Percentiles rank a stretch among this genome's conserved stretches.
Conservation (phyloP, 2,797 vertebrate genomes). For the Enteromius fasciolatus region DNA sequence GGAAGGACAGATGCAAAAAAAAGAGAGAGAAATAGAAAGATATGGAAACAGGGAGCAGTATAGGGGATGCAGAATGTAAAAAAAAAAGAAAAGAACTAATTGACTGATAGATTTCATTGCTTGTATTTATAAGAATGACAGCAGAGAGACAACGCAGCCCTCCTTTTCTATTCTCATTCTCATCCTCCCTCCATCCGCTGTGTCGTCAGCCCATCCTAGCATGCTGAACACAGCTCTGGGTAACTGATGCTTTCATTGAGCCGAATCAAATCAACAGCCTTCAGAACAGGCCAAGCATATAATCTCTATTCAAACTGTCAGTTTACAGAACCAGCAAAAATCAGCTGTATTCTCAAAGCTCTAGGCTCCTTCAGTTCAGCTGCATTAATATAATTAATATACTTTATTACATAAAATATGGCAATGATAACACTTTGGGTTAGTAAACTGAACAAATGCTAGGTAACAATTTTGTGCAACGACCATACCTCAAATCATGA, state of each 20-base stretch:
- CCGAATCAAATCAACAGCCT: constrained; percentile 23
- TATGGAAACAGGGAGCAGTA: not conserved
- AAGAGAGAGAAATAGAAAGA: not conserved
- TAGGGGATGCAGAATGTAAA: not conserved
- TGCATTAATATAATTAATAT: not conserved
- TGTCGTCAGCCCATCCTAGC: constrained; percentile 10
- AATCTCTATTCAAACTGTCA: constrained; percentile 12
- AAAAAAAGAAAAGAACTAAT: not conserved
- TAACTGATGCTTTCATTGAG: constrained; percentile 24
- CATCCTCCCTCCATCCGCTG: not conserved
- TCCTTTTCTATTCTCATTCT: constrained; percentile 12
- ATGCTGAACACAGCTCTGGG: constrained; percentile 27
- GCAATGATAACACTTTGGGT: not conserved
- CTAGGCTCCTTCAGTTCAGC: not conserved
- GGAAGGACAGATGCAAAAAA: not conserved
- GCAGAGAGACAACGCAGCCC: not conserved
- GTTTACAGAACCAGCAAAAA: constrained; percentile 3
- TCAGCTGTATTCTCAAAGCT: not conserved
- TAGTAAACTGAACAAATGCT: not conserved
- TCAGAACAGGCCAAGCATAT: constrained; percentile 15
- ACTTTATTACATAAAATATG: not conserved
- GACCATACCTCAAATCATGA: not conserved
- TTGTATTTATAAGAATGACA: constrained; percentile 30
- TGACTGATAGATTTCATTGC: constrained; percentile 37
- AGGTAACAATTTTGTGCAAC: not conserved